A percentile compares a stretch with the other conserved stretches of the same genome.
Conservation (phyloP, 2,797 vertebrate species). For the Lutjanus campechanus region DNA sequence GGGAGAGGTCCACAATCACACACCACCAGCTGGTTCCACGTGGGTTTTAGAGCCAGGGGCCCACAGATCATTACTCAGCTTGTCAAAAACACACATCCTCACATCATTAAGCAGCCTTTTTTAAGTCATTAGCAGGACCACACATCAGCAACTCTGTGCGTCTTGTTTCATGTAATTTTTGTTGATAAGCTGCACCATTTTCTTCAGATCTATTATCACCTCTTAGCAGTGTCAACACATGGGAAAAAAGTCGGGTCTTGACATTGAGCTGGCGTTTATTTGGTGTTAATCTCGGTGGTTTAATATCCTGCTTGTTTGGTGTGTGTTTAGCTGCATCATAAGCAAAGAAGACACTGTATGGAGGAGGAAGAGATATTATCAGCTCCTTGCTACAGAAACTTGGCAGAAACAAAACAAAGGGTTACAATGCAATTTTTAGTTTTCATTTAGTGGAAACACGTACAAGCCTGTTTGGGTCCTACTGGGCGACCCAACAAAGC, state of each 20-base stretch:
- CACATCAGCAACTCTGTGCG: background rate
- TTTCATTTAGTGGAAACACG: background rate
- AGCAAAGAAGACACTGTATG: constrained; percentile 3
- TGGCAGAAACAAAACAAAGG: constrained; percentile 8
- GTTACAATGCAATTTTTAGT: background rate
- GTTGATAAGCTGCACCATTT: constrained; percentile 39
- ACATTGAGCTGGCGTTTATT: constrained; percentile 25
- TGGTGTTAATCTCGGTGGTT: constrained; percentile 10
- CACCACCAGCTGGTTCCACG: constrained; percentile 49
- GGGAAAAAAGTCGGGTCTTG: constrained; percentile 15
- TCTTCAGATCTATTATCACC: constrained; percentile 61
- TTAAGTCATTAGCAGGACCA: constrained; percentile 51
- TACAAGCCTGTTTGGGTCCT: background rate
- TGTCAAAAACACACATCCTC: constrained; percentile 46
- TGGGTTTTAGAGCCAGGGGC: constrained; percentile 25
- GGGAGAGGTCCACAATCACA: constrained; percentile 64
- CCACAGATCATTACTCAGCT: constrained; percentile 14
- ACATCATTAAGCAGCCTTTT: constrained; percentile 44
- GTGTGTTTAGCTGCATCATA: background rate
- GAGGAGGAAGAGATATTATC: background rate
- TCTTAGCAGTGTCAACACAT: constrained; percentile 42
- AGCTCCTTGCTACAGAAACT: background rate
- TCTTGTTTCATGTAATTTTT: constrained; percentile 21
- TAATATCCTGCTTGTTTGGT: background rate
- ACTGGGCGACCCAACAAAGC: background rate